Percentiles rank a stretch among this genome's conserved stretches.
Conservation (phyloP, 2,113 vertebrate species). For the Salvelinus sp. region DNA sequence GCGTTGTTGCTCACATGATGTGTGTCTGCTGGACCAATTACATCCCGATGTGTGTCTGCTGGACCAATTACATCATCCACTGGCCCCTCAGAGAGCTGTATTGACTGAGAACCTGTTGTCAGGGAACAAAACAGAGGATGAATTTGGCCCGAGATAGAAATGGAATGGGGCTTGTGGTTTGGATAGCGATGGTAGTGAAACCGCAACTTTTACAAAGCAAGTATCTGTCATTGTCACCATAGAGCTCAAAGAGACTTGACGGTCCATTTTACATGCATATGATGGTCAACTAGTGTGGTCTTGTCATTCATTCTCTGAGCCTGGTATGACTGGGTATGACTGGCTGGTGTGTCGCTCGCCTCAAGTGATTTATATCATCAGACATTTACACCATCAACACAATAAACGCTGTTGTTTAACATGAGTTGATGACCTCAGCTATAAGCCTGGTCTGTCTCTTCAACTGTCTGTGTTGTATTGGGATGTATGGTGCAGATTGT, state of each 20-base stretch:
- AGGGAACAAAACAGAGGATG: constrained; percentile 45
- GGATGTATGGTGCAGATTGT: not conserved
- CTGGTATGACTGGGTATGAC: constrained; percentile 45
- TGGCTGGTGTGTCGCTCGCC: constrained; percentile 54
- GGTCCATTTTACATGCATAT: constrained; percentile 42
- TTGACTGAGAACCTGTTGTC: constrained; percentile 47
- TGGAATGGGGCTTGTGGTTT: constrained; percentile 34
- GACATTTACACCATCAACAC: constrained; percentile 45
- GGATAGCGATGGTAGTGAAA: constrained; percentile 55
- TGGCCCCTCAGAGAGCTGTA: constrained; percentile 26
- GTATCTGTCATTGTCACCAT: constrained; percentile 58
- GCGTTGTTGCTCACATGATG: constrained; percentile 34
- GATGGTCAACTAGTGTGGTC: constrained; percentile 50
- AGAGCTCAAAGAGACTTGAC: constrained; percentile 39
- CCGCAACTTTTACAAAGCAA: constrained; percentile 49
- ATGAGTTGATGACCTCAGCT: constrained; percentile 48
- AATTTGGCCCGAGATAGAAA: constrained; percentile 45
- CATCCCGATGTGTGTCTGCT: constrained; percentile 24
- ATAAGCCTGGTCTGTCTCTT: not conserved
- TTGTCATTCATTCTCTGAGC: constrained; percentile 42
- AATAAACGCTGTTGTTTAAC: constrained; percentile 61
- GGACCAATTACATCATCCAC: constrained; percentile 41
- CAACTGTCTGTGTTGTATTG: not conserved
- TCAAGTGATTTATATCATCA: constrained; percentile 50
- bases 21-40: constrained; percentile 53